Base-by-base conservation (phyloP, 2,113 vertebrate genomes). In the Heloderma charlesbogerti region DNA sequence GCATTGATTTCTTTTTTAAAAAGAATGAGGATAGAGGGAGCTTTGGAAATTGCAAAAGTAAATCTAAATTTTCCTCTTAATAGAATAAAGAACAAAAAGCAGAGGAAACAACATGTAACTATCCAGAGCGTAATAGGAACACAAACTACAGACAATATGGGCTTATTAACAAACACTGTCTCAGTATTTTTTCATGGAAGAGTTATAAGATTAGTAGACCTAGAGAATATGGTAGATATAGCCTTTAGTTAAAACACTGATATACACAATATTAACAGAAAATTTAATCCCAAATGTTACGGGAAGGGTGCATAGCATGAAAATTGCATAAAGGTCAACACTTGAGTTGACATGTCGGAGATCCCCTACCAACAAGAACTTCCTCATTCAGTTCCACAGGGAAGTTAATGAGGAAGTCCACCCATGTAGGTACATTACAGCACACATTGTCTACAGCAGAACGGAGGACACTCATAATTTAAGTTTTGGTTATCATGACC, bases 31-130 rank as follows among this genome's bases (percentile, higher is more conserved):
- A 84, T 45, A 75, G 2, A 22, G 16, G 48, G 22, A 84, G 51
- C 18, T 75, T 83, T 84, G 31, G 40, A 45, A 63, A 84, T 63
- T 45, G 80, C 43, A 31, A 25, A 60, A 74, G n/a, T n/a, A 84
- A 84, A 84, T 45, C 29, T 48, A 75, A n/a, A 89, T 89, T 84
- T 89, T 75, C 51, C 54, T 89, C 54, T 80, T 81, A 89, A 75
- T 45, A 75, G 80, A 89, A 84, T 63, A 89, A 89, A 45, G 51
- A 48, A 75, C 31, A 63, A 75, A 89, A 89, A 84, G 54, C 51
- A 77, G 9, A 63, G 5, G 81, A 89, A 89, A 77, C 51, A 60
- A 75, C 18, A 66, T 57, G 29, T 45, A 78, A 43, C 51, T 43
- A 60, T 29, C 86, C 29, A 83, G 88, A 89, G 29, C 1, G 5